Base-by-base conservation (phyloP, 1,140 invertebrate genomes). In the Orius laevigatus region DNA sequence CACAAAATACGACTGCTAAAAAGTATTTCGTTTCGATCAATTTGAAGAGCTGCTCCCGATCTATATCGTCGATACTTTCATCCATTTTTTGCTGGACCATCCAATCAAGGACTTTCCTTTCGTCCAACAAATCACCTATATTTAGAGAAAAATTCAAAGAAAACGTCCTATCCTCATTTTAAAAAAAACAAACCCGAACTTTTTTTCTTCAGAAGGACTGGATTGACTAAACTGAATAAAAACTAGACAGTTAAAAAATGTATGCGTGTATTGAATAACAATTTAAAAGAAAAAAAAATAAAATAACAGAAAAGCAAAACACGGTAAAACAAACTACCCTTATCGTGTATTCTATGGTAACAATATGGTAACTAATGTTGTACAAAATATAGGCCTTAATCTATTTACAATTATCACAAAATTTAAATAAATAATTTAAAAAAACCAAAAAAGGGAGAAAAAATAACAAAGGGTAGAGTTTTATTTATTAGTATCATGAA, bases 11-110 rank as follows among this genome's bases (percentile, higher is more conserved):
- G 41, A 93, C 88, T 49, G 86, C 88, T 54, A 93, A 70, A 70
- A 92, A 93, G 66, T 93, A 88, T 63, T 87, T 84, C 36, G 81
- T 84, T 60, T 84, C 82, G 57, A 93, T 90, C 63, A 88, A 84
- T 58, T 86, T 81, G 59, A 78, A 77, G 5, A 94, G 68, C 58
- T 76, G 76, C 44, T 89, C 82, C 56, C 89, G 72, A 59, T 88
- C 77, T 48, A 94, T 86, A 59, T 90, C 83, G 66, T 90, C 85
- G 54, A 94, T 90, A 62, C 86, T 92, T 60, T 87, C 82, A 62
- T 93, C 89, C 63, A 84, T 85, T 63, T 91, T 89, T 64, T 93
- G 86, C 60, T 81, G 79, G 41, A 86, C 72, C 73, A 93, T 85
- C 88, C 88, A 94, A 48, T 85, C 78, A 46, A 92, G 70, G 10